Evolutionary conservation across 2,113 vertebrate genomes (phyloP).

Genomic region (Ceuthmochares aereus): DNA sequence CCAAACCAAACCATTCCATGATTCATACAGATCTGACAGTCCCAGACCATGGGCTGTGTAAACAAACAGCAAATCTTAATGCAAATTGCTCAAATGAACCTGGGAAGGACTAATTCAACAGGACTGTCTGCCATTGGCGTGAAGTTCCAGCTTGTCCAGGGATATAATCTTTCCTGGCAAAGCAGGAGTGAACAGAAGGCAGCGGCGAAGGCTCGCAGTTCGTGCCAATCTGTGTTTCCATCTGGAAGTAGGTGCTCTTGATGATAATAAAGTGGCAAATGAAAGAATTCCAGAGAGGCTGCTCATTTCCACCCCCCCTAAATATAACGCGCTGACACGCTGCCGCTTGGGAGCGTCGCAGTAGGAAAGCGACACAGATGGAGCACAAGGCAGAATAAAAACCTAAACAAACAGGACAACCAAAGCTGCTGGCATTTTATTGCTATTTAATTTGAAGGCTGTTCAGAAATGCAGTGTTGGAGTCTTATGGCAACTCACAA

Average conservation of each 20-base stretch:
- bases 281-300: slow-evolving; percentile 15
- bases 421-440: neutral
- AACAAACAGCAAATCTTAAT: neutral
- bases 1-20: neutral
- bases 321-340: neutral
- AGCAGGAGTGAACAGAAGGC: slow-evolving; percentile 66
- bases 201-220: neutral
- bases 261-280: neutral
- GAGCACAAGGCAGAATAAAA: neutral
- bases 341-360: neutral
- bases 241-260: slow-evolving; percentile 34
- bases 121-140: slow-evolving; percentile 6
- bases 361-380: neutral
- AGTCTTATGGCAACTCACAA: neutral
- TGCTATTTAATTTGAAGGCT: neutral
- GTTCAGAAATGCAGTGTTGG: fast-evolving
- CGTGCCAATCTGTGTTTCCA: slow-evolving; percentile 55
- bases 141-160: slow-evolving; percentile 30
- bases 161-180: slow-evolving; percentile 51
- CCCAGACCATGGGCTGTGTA: neutral
- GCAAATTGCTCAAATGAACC: neutral
- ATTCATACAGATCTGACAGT: neutral
- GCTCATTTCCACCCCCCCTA: neutral
- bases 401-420: neutral
- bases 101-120: slow-evolving; percentile 41